These are phyloP conservation scores for Tachysurus fulvidraco DNA, from an alignment of 2,113 vertebrate species.

Conservation along the genomic window DNA sequence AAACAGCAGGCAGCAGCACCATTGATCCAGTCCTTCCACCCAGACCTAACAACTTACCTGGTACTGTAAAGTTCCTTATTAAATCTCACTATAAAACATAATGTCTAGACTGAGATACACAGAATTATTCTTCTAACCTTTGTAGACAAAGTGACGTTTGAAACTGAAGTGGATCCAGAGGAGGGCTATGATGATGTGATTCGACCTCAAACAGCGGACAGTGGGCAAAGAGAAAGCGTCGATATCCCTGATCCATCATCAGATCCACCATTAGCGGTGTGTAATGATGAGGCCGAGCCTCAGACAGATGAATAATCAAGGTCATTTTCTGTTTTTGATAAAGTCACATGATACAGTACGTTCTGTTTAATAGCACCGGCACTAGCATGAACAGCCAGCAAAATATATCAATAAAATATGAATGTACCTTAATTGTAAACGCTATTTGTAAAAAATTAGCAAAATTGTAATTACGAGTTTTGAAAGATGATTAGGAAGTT, in stretches of 20 bases:
- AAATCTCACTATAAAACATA: neutral
- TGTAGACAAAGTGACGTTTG: conserved; percentile 54
- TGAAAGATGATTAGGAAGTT: neutral
- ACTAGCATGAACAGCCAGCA: neutral
- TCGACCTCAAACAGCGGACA: neutral
- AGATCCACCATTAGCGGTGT: neutral
- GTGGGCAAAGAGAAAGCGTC: neutral
- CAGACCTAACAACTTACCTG: conserved; percentile 23
- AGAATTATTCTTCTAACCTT: neutral
- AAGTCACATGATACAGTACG: neutral
- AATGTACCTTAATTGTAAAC: neutral
- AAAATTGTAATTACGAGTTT: neutral
- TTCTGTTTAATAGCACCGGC: neutral
- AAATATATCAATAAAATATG: neutral
- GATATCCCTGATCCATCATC: too few relatives aligned
- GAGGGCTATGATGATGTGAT: conserved; percentile 64
- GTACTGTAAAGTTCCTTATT: conserved; percentile 13
- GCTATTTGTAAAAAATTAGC: too few relatives aligned
- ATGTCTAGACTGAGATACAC: neutral
- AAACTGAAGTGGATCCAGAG: conserved; percentile 47
- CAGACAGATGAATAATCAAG: conserved; percentile 54
- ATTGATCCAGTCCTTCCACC: conserved; percentile 27
- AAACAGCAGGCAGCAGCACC: neutral
- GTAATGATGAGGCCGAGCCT: conserved; percentile 45
- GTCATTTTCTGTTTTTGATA: neutral